Evolutionary conservation across 1,140 invertebrate genomes (phyloP), one percentile per base, ranked within the genome.

Genomic region (Oncopeltus fasciatus): DNA sequence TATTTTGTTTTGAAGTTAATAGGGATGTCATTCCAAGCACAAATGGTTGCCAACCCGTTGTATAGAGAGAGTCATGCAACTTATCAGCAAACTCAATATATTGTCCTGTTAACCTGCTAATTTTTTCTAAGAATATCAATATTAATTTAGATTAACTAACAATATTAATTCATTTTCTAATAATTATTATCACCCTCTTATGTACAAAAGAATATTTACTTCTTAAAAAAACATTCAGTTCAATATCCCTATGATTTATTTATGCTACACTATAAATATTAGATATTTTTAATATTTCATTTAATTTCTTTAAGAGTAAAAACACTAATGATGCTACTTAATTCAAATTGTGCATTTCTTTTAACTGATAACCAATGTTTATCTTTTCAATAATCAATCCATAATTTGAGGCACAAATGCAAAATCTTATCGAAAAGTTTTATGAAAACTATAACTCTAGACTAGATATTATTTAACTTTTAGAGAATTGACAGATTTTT

Each of bases 311-410:
- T 57, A 57, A 57, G 56, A 57, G 56, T 57, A 57, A 57, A 57
- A 57, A 57, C 14, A 57, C 56, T 57, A 57, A 31, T 33, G 20
- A n/a, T 14, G 18, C 33, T 33, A 31, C 33, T 57, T 20, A 57
- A 33, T 57, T 29, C 31, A 57, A 57, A 57, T 57, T 57, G 56
- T 57, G 56, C 56, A 57, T n/a, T 57, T 38, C 31, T n/a, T 33
- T 21, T 29, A 16, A 29, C 29, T 8, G 14, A 18, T 29, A n/a
- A 12, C 29, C 26, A 57, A n/a, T 38, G 18, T 29, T n/a, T 33
- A 57, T 24, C 31, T 8, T 38, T 38, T 38, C n/a, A n/a, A n/a
- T n/a, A 38, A 38, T 38, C 31, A 38, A 38, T 38, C 31, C 31
- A 38, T 38, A 14, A 24, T 53, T 53, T 18, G 49, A 53, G 49